These are phyloP conservation scores for Solea solea DNA, from an alignment of 2,113 vertebrate genomes.

Conservation along the genomic window DNA sequence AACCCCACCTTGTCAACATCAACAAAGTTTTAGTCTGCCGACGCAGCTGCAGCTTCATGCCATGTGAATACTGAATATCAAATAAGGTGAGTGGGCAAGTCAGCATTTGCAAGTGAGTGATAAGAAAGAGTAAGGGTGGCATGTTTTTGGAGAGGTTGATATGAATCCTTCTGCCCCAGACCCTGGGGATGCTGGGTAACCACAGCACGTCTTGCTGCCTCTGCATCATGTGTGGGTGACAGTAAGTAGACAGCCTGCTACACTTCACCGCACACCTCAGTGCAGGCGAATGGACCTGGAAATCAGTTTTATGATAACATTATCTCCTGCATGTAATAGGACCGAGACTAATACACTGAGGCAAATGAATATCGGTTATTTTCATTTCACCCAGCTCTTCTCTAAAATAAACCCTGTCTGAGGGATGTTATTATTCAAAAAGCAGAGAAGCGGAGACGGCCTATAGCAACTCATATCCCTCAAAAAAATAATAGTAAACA, in stretches of 20 bases:
- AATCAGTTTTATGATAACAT: slow-evolving; percentile 61
- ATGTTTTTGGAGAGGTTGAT: slow-evolving; percentile 13
- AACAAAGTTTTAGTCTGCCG: background rate
- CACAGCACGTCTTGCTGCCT: slow-evolving; percentile 32
- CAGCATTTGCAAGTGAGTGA: slow-evolving; percentile 11
- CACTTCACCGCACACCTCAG: slow-evolving; percentile 39
- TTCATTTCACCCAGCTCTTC: slow-evolving; percentile 23
- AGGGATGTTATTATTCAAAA: slow-evolving; percentile 18
- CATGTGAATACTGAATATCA: slow-evolving; percentile 56
- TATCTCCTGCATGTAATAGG: slow-evolving; percentile 33
- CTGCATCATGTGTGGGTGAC: slow-evolving; percentile 29
- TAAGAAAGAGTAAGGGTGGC: background rate
- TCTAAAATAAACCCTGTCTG: slow-evolving; percentile 31
- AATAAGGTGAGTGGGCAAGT: slow-evolving; percentile 16
- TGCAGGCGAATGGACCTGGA: slow-evolving; percentile 27
- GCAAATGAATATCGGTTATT: slow-evolving; percentile 35
- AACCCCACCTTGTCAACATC: slow-evolving; percentile 27
- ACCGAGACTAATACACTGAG: slow-evolving; percentile 32
- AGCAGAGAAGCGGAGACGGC: slow-evolving; percentile 6
- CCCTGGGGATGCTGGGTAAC: slow-evolving; percentile 8
- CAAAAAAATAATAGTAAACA: background rate
- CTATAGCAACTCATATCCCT: background rate
- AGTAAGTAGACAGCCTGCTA: slow-evolving; percentile 23
- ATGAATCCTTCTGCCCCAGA: slow-evolving; percentile 11
- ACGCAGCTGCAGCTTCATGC: slow-evolving; percentile 43